Percentiles rank a stretch among this genome's conserved stretches.
phyloP scores from a whole-genome alignment of 2,797 vertebrate genomes.

The Hyperoplus immaculatus region DNA sequence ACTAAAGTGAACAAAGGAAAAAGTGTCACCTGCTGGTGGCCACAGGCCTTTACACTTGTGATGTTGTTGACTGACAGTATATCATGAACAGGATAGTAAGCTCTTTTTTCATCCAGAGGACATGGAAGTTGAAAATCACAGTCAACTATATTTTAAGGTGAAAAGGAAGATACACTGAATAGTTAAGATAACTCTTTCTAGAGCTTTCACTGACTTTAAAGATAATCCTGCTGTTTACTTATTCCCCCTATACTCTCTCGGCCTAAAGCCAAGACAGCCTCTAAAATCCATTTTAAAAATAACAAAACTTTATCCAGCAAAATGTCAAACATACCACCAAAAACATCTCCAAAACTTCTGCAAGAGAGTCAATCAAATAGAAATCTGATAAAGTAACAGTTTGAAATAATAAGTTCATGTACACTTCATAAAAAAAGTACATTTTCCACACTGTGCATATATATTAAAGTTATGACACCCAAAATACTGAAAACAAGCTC shows the following conservation, averaged over 20 bases:
- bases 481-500: slow-evolving; percentile 62
- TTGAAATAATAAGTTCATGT: slow-evolving; percentile 1
- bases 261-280: slow-evolving; percentile 13
- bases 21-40: slow-evolving; percentile 87
- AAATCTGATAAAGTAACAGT: slow-evolving; percentile 11
- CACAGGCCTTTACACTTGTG: slow-evolving; percentile 65
- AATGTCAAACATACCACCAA: slow-evolving; percentile 6
- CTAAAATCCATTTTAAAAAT: slow-evolving; percentile 16
- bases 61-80: slow-evolving; percentile 21
- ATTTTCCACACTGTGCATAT: slow-evolving; percentile 32
- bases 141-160: background rate
- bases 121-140: background rate
- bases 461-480: slow-evolving; percentile 64
- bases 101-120: background rate
- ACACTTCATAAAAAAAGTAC: slow-evolving; percentile 23
- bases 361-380: slow-evolving; percentile 19
- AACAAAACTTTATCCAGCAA: background rate
- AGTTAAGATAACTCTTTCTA: background rate
- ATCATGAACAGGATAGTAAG: background rate
- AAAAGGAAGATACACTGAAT: background rate
- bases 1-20: slow-evolving; percentile 77
- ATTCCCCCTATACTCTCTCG: background rate
- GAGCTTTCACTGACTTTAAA: background rate
- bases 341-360: background rate
- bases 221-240: slow-evolving; percentile 2